Evolutionary conservation across 2,113 vertebrate species (phyloP).

Genomic region (Vulpes lagopus): DNA sequence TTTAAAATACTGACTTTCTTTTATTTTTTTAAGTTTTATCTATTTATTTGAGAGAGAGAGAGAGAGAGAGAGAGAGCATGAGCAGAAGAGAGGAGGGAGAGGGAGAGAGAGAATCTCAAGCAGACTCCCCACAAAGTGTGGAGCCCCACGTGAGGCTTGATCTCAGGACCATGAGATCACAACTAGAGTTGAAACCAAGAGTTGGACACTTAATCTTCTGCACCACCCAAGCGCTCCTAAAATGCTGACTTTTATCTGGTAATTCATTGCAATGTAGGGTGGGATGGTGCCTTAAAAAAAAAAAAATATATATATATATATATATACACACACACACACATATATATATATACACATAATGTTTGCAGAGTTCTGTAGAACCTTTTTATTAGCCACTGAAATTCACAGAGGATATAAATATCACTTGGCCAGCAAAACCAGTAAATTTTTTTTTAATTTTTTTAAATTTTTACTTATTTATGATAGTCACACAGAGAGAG

Average conservation of each 20-base stretch:
- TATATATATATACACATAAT: too few species aligned
- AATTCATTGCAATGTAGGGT: not conserved
- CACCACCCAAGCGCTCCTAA: not conserved
- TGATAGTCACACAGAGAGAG: too few species aligned
- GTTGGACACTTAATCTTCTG: not conserved
- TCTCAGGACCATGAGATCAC: not conserved
- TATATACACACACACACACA: too few species aligned
- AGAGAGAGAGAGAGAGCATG: not conserved
- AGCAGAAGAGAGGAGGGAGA: not conserved
- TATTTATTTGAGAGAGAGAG: not conserved
- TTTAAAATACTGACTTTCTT: not conserved
- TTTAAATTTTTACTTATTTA: too few species aligned
- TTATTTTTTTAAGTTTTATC: not conserved
- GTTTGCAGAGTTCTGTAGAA: constrained; percentile 16
- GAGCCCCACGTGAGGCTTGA: not conserved
- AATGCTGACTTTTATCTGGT: constrained; percentile 6
- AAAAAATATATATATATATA: not conserved
- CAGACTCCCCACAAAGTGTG: not conserved
- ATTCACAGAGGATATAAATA: constrained; percentile 34
- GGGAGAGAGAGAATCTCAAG: not conserved
- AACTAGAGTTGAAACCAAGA: not conserved
- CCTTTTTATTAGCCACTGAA: not conserved
- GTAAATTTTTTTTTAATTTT: not conserved
- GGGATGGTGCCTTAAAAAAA: not conserved
- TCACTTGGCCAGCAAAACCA: not conserved